Evolutionary conservation across 1,140 invertebrate genomes (phyloP), one percentile per base, ranked within the genome.

Genomic region (Diplogasteroides magnus): DNA sequence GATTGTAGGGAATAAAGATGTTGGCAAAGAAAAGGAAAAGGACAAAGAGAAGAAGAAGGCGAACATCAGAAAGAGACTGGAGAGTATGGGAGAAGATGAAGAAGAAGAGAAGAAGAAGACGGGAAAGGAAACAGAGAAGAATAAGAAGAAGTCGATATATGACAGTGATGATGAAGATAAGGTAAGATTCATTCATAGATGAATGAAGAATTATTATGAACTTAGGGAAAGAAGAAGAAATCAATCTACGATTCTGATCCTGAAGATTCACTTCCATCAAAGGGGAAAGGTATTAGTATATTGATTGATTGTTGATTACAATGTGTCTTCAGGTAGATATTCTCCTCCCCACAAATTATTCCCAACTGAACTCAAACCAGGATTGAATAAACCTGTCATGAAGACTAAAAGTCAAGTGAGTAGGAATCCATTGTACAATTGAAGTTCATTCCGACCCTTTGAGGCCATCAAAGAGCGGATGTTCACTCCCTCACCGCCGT

Each of bases 121-220:
- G 48, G 31, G 61, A 32, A 67, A 73, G 32, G 58, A 56, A 65
- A 27, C 60, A 14, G 58, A 76, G 11, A 55, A 73, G n/a, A 68
- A 74, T 29, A 61, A n/a, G 23, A 68, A 69, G 29, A 74, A 74
- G 28, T 74, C 73, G 15, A 74, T 74, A 57, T 74, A 74, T 19
- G 68, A 58, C 14, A 31, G 59, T 28, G 73, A 74, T 31, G 58
- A 65, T 57, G 72, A 71, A 19, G 65, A 71, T 14, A 63, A 25
- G 0, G 23, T 23, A 14, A 48, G 37, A 11, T 6, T 6, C 37
- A 48, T 48, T 48, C 37, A 6, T 48, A 19, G 37, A 48, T 11
- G 6, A 11, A 48, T 48, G 37, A 48, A 11, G 37, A 48, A 48
- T 19, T 48, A 48, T 48, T 11, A 11, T 19, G 37, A 48, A 48